Evolutionary conservation across 2,113 vertebrate species (phyloP).

Genomic region (Malurus alboscapulatus): DNA sequence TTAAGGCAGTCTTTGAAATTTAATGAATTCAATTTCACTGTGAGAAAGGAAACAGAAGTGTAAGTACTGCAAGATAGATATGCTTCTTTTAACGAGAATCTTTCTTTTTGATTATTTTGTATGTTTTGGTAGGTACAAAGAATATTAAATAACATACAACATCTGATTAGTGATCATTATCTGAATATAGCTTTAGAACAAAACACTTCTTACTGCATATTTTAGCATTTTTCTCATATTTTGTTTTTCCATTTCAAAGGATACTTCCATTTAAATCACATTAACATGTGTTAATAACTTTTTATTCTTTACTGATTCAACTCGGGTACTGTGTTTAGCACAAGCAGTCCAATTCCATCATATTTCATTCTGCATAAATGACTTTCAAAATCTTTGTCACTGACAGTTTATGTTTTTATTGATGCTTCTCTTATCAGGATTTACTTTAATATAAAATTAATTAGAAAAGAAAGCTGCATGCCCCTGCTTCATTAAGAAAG

Average conservation of each 20-base stretch:
- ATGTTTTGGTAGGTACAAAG: background rate
- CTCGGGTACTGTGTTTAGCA: background rate
- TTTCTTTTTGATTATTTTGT: background rate
- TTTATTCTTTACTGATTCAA: background rate
- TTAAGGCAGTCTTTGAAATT: background rate
- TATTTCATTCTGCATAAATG: background rate
- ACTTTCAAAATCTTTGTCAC: background rate
- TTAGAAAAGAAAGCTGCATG: background rate
- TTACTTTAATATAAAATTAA: background rate
- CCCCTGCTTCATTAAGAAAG: background rate
- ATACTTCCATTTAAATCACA: background rate
- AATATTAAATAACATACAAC: background rate
- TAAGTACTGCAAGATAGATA: background rate
- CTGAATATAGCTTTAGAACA: background rate
- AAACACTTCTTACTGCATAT: background rate
- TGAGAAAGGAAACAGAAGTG: background rate
- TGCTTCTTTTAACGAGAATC: background rate
- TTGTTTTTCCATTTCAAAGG: background rate
- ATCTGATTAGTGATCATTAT: background rate
- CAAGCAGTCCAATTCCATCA: background rate
- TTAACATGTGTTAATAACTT: background rate
- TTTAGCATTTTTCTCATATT: background rate
- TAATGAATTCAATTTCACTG: background rate
- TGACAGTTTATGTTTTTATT: background rate
- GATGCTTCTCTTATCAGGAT: background rate